These are phyloP conservation scores for Philaethria dido DNA, from an alignment of 2,888 invertebrate species.

Conservation along the genomic window DNA sequence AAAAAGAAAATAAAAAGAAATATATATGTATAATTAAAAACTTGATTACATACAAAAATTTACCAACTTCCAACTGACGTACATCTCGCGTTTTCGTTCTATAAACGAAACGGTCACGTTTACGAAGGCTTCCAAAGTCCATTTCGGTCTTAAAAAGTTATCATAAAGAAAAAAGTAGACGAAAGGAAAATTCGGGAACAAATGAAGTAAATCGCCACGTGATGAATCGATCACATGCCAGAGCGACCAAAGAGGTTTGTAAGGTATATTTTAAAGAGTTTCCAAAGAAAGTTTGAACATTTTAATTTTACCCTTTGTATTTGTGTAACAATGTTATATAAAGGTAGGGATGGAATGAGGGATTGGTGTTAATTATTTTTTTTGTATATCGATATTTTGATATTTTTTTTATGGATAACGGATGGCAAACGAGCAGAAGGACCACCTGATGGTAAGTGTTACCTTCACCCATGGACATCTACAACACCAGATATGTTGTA, in stretches of 20 bases:
- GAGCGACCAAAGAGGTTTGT: slow-evolving; percentile 5
- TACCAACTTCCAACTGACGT: slow-evolving; percentile 3
- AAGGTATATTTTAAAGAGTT: slow-evolving; percentile 15
- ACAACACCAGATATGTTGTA: no score
- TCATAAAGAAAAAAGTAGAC: neutral
- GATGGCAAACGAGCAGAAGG: no score
- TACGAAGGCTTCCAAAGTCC: slow-evolving; percentile 2
- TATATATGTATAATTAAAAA: neutral
- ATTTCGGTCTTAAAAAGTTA: slow-evolving; percentile 9
- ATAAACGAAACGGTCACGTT: slow-evolving; percentile 5
- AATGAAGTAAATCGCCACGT: slow-evolving; percentile 15
- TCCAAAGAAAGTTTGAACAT: slow-evolving; percentile 9
- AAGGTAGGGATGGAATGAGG: slow-evolving; percentile 24
- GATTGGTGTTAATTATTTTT: neutral
- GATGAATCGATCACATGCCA: slow-evolving; percentile 18
- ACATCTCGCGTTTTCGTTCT: slow-evolving; percentile 1
- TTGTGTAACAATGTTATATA: slow-evolving; percentile 26
- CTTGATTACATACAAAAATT: neutral
- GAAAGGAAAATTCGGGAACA: neutral
- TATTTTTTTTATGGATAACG: no score
- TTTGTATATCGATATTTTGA: neutral
- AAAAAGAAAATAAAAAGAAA: no score
- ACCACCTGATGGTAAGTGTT: no score
- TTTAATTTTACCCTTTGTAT: slow-evolving; percentile 15
- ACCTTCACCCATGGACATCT: no score